phyloP scores from a whole-genome alignment of 2,113 vertebrate genomes.

The Colossoma macropomum region DNA sequence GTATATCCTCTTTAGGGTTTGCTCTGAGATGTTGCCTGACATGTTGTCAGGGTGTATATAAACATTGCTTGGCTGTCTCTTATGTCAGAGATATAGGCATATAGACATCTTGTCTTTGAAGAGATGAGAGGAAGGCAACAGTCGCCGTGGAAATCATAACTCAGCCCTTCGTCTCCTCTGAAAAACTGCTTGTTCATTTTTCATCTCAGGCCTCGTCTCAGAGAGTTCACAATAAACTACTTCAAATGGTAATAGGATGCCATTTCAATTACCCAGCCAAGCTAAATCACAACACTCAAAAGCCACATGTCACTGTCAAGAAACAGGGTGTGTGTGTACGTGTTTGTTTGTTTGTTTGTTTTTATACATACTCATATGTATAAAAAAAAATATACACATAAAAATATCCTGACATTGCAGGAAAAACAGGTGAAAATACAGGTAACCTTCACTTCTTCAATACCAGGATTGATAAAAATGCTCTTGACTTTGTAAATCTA shows the following conservation, averaged over 20 bases:
- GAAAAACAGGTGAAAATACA: too few species aligned
- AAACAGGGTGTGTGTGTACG: not conserved
- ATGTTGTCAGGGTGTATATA: too few species aligned
- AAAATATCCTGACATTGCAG: too few species aligned
- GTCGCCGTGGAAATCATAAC: slow-evolving; percentile 39
- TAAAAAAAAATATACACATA: too few species aligned
- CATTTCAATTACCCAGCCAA: slow-evolving; percentile 50
- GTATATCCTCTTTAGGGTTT: not conserved
- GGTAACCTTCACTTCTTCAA: too few species aligned
- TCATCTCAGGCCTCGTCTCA: slow-evolving; percentile 30
- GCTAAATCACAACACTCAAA: slow-evolving; percentile 10
- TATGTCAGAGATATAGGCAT: not conserved
- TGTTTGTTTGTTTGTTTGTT: not conserved
- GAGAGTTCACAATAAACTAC: slow-evolving; percentile 44
- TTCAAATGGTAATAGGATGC: slow-evolving; percentile 41
- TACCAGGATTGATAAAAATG: too few species aligned
- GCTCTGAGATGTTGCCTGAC: too few species aligned
- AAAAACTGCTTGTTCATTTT: slow-evolving; percentile 40
- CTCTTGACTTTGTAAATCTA: too few species aligned
- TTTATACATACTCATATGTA: not conserved
- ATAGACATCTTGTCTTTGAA: not conserved
- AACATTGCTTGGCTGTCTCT: not conserved
- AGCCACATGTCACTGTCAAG: not conserved
- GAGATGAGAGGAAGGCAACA: not conserved
- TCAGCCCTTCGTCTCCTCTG: not conserved